Base-by-base conservation (phyloP, 2,113 vertebrate species). In the Hylia prasina region DNA sequence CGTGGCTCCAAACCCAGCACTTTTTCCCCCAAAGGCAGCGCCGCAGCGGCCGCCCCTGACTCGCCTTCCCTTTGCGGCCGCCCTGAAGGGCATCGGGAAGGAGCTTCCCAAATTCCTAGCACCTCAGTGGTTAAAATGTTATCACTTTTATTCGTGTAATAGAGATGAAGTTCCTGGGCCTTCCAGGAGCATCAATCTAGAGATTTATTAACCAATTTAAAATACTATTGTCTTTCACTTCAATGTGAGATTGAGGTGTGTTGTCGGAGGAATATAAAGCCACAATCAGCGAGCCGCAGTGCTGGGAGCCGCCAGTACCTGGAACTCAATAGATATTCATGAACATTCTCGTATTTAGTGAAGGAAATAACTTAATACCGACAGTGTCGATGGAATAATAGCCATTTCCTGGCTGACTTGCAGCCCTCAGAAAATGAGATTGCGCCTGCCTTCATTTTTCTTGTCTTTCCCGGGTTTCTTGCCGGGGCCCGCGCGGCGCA, bases 121-220 rank as follows among this genome's bases (percentile, higher is more conserved):
- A 97, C 53, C 68, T 96, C 95, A 96, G 94, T 92, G 97, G 97
- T 98, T 98, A 98, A 97, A 98, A 97, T 97, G 97, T 97, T 96
- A 97, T 96, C 97, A 96, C 96, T 98, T 98, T 98, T 97, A 97
- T 97, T 97, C 96, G 80, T 96, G 98, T 98, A 98, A 98, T 99
- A 98, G 98, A 99, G 98, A 98, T 97, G 98, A 98, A 99, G 98
- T 98, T 98, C 96, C 97, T 87, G 92, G 97, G 97, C 98, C 98
- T 98, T 99, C 98, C 96, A 98, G 98, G 98, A 96, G 98, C 98
- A 98, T 98, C 98, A 97, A 98, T 98, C 98, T 98, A 56, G 98
- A 99, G 99, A 99, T 99, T 99, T 99, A 99, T 99, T 99, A 99
- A 98, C 98, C 99, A 99, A 99, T 99, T 99, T 99, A 99, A 99